Conservation (phyloP, 1,140 invertebrate genomes). For the Formica exsecta region DNA sequence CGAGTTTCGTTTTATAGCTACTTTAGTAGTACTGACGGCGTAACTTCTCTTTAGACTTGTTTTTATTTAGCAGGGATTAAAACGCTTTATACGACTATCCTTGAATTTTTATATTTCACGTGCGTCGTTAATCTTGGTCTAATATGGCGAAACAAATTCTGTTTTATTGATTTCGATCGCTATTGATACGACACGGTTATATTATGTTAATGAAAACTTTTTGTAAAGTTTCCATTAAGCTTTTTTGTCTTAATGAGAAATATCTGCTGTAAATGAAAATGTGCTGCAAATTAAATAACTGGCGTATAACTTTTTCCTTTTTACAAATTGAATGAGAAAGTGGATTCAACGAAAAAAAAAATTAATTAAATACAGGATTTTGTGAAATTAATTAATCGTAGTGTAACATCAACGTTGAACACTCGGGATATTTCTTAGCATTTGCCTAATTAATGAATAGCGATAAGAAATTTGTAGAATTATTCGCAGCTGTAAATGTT, state of each 20-base stretch:
- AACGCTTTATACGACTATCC: not conserved
- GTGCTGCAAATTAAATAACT: slow-evolving; percentile 30
- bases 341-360: slow-evolving; percentile 9
- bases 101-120: not conserved
- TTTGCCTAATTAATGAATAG: slow-evolving; percentile 35
- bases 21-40: not conserved
- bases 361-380: slow-evolving; percentile 50
- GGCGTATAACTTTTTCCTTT: not conserved
- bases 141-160: not conserved
- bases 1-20: not conserved
- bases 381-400: slow-evolving; percentile 39
- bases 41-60: not conserved
- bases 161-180: not conserved
- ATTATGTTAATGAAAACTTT: slow-evolving; percentile 14
- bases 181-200: not conserved
- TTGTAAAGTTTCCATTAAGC: not conserved
- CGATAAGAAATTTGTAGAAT: slow-evolving; percentile 18
- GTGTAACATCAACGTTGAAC: not conserved
- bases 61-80: not conserved
- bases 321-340: slow-evolving; percentile 21
- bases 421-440: slow-evolving; percentile 16
- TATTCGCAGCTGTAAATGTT: slow-evolving; percentile 20
- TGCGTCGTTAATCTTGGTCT: not conserved
- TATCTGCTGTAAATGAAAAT: not conserved
- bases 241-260: slow-evolving; percentile 34